A percentile compares a stretch with the other conserved stretches of the same genome.
Evolutionary conservation across 2,113 vertebrate species (phyloP).

Genomic region (Ellobius talpinus): DNA sequence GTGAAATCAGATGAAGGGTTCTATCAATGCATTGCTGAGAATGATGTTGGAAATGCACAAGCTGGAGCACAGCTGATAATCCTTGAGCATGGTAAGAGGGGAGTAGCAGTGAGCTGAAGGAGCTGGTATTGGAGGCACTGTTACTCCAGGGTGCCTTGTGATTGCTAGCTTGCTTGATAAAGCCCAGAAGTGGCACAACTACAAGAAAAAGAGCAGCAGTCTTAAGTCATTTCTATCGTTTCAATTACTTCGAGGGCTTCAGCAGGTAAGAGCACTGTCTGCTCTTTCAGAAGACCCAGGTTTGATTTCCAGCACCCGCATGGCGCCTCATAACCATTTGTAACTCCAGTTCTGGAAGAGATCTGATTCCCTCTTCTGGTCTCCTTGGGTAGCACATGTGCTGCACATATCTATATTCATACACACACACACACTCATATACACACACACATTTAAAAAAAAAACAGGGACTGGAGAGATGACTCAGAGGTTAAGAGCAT

Average conservation of each 20-base stretch:
- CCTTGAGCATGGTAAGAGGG: conserved; percentile 94
- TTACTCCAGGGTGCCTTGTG: background rate
- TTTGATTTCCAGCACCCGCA: background rate
- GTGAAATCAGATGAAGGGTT: conserved; percentile 99
- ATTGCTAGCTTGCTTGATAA: background rate
- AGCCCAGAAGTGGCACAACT: background rate
- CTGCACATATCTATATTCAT: background rate
- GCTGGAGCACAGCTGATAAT: conserved; percentile 97
- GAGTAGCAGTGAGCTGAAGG: background rate
- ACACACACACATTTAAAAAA: background rate
- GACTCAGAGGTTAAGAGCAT: too few relatives aligned
- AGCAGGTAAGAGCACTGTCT: background rate
- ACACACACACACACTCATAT: background rate
- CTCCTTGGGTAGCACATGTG: background rate
- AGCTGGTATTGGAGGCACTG: background rate
- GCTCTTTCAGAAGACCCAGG: background rate
- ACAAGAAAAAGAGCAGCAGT: background rate
- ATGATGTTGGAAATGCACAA: conserved; percentile 96
- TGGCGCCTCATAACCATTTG: background rate
- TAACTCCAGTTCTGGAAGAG: background rate
- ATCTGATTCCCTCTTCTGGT: background rate
- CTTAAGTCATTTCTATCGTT: background rate
- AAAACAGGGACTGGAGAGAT: too few relatives aligned
- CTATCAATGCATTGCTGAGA: conserved; percentile 99
- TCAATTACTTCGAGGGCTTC: background rate